Evolutionary conservation across 2,797 vertebrate genomes (phyloP), one percentile per base, ranked within the genome.

Genomic region (Halcyon chelicuti): DNA sequence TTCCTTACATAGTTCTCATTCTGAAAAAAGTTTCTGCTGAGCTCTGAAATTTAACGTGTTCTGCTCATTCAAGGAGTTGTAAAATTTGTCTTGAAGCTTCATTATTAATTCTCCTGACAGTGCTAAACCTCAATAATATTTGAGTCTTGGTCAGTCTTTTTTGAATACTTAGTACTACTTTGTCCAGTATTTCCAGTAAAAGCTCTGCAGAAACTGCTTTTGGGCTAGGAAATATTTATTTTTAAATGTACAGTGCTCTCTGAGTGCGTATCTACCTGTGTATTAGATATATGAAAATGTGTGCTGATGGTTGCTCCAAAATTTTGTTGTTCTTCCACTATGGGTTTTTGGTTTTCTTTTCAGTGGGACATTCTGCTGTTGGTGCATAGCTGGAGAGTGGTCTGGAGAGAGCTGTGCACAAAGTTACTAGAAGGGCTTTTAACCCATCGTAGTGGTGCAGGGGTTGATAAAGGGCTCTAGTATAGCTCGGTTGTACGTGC

Each of bases 361-460:
- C 1, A 47, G 10, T 44, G n/a, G 79, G 57, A 4, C 4, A 1
- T 14, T 35, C 19, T 70, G 18, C 12, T 65, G 35, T 60, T 42
- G 47, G 61, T 73, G 51, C 44, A 65, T 60, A 28, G 31, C 37
- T 54, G 58, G 68, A 66, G 70, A 26, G 61, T 22, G 6, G 29
- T 61, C 22, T 89, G 35, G 67, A 52, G 23, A 71, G 26, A 54
- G 3, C 51, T 25, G 14, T 14, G 28, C 37, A 55, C n/a, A 25
- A 33, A 57, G n/a, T 44, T 58, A 13, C 22, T 39, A 66, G 78
- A 52, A 88, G 20, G 51, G n/a, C 18, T 54, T 79, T 29, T 13
- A 70, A n/a, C 46, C 31, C 14, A 7, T 46, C 0, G 0, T 10
- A 21, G 44, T 21, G 33, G 12, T 81, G 61, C 31, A 23, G 46